A percentile compares a stretch with the other conserved stretches of the same genome.
These are phyloP conservation scores for Rachycentron canadum DNA, from an alignment of 2,797 vertebrate genomes.

Conservation along the genomic window DNA sequence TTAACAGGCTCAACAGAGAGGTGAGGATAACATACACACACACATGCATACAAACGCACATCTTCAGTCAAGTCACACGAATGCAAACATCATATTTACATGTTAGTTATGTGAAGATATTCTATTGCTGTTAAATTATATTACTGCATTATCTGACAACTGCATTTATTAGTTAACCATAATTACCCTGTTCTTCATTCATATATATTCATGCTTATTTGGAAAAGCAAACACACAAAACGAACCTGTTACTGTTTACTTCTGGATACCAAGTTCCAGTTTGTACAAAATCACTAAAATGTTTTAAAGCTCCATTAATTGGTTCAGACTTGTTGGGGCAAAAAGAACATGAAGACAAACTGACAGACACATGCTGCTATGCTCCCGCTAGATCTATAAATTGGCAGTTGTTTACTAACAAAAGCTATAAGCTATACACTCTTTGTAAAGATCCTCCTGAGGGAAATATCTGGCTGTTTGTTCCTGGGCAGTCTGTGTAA, in stretches of 20 bases:
- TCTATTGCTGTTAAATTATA: too few species aligned
- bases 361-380: too few species aligned
- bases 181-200: background rate
- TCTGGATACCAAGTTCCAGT: background rate
- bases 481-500: background rate
- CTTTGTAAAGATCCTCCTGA: background rate
- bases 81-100: background rate
- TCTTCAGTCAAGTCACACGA: background rate
- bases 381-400: background rate
- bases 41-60: background rate
- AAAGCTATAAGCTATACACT: background rate
- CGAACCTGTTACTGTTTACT: background rate
- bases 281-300: background rate
- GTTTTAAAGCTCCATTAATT: background rate
- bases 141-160: too few species aligned
- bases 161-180: background rate
- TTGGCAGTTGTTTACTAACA: background rate
- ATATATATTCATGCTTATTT: background rate
- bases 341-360: background rate
- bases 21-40: slow-evolving; percentile 72
- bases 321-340: background rate
- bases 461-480: background rate
- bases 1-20: slow-evolving; percentile 93
- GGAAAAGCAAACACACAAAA: background rate
- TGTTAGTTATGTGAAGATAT: background rate